phyloP scores from a whole-genome alignment of 1,140 invertebrate genomes.

The Polypedilum vanderplanki region DNA sequence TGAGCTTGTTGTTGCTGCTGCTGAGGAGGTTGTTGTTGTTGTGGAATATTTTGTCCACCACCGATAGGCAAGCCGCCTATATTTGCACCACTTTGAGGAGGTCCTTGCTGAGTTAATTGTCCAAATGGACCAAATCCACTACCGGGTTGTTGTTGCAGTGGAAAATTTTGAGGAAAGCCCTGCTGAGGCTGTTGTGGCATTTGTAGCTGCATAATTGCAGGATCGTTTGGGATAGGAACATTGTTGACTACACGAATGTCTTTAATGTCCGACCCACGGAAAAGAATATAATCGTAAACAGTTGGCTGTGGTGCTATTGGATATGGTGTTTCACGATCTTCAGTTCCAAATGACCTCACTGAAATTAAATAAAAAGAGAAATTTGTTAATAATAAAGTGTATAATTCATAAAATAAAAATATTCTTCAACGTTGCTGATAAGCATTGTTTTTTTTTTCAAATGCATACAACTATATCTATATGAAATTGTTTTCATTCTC shows the following conservation, averaged over 20 bases:
- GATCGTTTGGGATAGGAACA: slow-evolving; percentile 76
- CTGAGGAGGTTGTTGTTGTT: neutral
- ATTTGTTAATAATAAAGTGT: no score
- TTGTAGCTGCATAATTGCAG: slow-evolving; percentile 88
- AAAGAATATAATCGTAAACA: slow-evolving; percentile 98
- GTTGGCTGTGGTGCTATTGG: slow-evolving; percentile 93
- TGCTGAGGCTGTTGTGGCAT: slow-evolving; percentile 54
- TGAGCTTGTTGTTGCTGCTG: neutral
- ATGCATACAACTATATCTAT: no score
- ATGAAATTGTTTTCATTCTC: neutral
- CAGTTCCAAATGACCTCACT: slow-evolving; percentile 90
- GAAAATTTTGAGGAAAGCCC: slow-evolving; percentile 38
- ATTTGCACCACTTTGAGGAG: slow-evolving; percentile 40
- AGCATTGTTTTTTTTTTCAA: no score
- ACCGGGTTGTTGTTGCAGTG: neutral
- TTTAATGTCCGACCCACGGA: slow-evolving; percentile 96
- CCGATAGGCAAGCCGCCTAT: neutral
- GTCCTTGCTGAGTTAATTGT: slow-evolving; percentile 46
- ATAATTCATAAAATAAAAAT: no score
- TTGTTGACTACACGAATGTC: slow-evolving; percentile 91
- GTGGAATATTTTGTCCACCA: neutral
- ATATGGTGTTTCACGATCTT: slow-evolving; percentile 88
- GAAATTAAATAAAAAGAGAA: neutral
- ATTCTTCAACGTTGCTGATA: no score
- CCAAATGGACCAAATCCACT: neutral